These are phyloP conservation scores for Drosophila sproati DNA, from an alignment of 1,140 invertebrate species.

Conservation along the genomic window DNA sequence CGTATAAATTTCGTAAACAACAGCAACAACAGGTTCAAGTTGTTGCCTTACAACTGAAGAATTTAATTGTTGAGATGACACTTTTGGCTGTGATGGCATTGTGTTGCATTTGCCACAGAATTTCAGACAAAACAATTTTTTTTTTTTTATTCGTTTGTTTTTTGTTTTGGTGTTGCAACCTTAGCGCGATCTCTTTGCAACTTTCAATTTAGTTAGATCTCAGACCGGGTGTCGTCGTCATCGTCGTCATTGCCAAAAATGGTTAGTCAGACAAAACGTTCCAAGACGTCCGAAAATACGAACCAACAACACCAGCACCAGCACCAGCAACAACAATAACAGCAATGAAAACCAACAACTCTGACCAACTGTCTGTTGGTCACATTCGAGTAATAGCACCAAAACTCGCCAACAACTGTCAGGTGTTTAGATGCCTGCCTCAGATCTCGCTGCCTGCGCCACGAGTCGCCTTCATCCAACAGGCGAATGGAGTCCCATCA, in stretches of 20 bases:
- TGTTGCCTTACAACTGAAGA: conserved; percentile 40
- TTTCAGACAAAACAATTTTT: conserved; percentile 29
- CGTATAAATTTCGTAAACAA: conserved; percentile 40
- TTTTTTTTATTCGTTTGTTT: conserved; percentile 31
- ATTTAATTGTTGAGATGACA: conserved; percentile 68
- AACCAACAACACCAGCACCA: conserved; percentile 22
- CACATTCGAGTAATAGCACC: conserved; percentile 54
- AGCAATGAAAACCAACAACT: conserved; percentile 34
- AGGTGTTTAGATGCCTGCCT: conserved; percentile 67
- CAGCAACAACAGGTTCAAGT: conserved; percentile 35
- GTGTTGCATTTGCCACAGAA: conserved; percentile 42
- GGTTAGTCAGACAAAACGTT: conserved; percentile 40
- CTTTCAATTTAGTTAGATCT: conserved; percentile 45
- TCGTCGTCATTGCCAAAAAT: conserved; percentile 54
- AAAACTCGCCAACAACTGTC: conserved; percentile 68
- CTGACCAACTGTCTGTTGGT: conserved; percentile 28
- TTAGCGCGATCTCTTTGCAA: conserved; percentile 12
- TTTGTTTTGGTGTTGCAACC: conserved; percentile 37
- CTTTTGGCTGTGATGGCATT: conserved; percentile 39
- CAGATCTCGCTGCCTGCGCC: conserved; percentile 46
- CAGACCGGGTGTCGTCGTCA: conserved; percentile 36
- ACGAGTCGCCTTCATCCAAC: conserved; percentile 53
- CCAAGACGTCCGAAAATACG: conserved; percentile 3
- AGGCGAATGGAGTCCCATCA: conserved; percentile 5
- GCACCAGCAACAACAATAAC: conserved; percentile 24